phyloP scores from a whole-genome alignment of 2,113 vertebrate genomes.

The Nesoenas mayeri region DNA sequence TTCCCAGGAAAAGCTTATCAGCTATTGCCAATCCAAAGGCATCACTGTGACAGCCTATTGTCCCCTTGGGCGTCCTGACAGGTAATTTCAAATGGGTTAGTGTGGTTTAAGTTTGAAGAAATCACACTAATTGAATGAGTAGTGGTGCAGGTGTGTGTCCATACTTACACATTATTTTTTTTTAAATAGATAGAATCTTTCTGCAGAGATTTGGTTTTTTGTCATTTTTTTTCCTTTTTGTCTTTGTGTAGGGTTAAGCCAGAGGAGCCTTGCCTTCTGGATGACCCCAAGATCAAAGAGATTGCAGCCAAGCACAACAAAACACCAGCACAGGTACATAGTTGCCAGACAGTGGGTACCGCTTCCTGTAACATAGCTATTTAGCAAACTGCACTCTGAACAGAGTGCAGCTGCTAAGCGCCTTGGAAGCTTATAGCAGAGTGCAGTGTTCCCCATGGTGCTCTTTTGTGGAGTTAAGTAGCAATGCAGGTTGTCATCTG shows the following conservation, averaged over 20 bases:
- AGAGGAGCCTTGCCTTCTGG: constrained; percentile 79
- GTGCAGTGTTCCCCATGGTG: not conserved
- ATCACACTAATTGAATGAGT: not conserved
- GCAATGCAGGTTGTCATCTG: not conserved
- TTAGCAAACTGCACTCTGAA: not conserved
- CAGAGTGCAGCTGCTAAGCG: not conserved
- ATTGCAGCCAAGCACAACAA: constrained; percentile 86
- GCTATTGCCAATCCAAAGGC: constrained; percentile 87
- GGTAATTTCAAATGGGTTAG: constrained; percentile 69
- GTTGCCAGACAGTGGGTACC: not conserved
- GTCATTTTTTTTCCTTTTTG: not conserved
- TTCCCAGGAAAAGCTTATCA: constrained; percentile 87
- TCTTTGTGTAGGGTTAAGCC: constrained; percentile 74
- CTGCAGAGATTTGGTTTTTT: not conserved
- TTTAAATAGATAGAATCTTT: not conserved
- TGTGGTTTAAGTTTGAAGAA: not conserved
- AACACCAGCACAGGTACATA: constrained; percentile 84
- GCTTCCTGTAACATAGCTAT: not conserved
- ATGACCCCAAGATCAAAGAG: constrained; percentile 83
- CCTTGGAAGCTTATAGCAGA: no score
- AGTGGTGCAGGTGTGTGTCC: not conserved
- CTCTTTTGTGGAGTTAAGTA: not conserved
- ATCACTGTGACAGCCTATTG: constrained; percentile 93
- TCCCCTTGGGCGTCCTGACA: constrained; percentile 91
- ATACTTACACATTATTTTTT: not conserved